phyloP scores from a whole-genome alignment of 2,797 vertebrate genomes.

The Salarias fasciatus region DNA sequence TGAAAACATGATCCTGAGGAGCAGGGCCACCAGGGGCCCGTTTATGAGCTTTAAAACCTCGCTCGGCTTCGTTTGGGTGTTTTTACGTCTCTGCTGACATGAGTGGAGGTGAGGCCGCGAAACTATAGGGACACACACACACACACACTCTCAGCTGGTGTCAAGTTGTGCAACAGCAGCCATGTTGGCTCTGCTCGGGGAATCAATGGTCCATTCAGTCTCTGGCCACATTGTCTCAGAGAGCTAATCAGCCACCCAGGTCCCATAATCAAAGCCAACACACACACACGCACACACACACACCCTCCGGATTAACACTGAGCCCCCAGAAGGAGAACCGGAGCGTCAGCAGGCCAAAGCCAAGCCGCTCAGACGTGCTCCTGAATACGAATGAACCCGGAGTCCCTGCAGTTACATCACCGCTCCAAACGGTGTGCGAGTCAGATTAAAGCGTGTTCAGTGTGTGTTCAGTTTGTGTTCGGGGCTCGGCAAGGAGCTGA shows the following conservation, averaged over 20 bases:
- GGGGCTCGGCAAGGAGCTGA: too few relatives aligned
- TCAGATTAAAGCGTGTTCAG: too few relatives aligned
- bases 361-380: background rate
- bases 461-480: too few relatives aligned
- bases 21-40: too few relatives aligned
- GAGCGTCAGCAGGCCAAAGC: conserved; percentile 13
- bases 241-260: conserved; percentile 59
- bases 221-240: conserved; percentile 59
- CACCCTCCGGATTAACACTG: too few relatives aligned
- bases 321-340: conserved; percentile 8
- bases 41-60: too few relatives aligned
- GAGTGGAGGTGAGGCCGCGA: too few relatives aligned
- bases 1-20: too few relatives aligned
- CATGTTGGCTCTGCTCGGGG: conserved; percentile 58
- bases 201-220: conserved; percentile 55
- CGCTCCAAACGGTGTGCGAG: too few relatives aligned
- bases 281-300: conserved; percentile 12
- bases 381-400: conserved; percentile 14
- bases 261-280: conserved; percentile 31
- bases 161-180: conserved; percentile 46
- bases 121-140: background rate
- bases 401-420: conserved; percentile 23
- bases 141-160: conserved; percentile 38
- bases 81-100: too few relatives aligned
- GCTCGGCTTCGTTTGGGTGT: too few relatives aligned